These are phyloP conservation scores for Naja naja DNA, from an alignment of 2,113 vertebrate species.

Conservation along the genomic window DNA sequence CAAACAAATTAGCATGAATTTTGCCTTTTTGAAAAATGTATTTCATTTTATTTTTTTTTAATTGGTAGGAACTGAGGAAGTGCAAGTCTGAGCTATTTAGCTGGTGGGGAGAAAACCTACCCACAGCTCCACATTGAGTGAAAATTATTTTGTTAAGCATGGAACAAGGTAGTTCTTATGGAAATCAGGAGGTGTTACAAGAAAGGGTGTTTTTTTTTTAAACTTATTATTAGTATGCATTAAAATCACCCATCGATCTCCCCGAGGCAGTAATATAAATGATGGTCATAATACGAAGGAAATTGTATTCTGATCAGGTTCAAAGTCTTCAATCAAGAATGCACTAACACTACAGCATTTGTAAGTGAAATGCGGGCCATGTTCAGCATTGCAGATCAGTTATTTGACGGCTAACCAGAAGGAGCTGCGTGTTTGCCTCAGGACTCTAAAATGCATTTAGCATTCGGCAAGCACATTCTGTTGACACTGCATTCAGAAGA, in stretches of 20 bases:
- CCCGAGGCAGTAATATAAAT: constrained; percentile 49
- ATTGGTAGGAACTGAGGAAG: constrained; percentile 33
- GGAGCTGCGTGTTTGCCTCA: constrained; percentile 40
- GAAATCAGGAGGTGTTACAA: constrained; percentile 48
- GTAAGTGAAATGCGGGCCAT: constrained; percentile 60
- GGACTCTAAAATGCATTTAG: constrained; percentile 45
- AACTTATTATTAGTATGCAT: constrained; percentile 57
- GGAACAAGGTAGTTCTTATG: constrained; percentile 37
- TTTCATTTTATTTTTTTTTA: background rate
- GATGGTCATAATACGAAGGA: constrained; percentile 44
- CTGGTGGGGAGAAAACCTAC: constrained; percentile 36
- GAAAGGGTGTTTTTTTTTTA: constrained; percentile 32
- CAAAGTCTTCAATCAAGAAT: constrained; percentile 59
- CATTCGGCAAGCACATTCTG: constrained; percentile 42
- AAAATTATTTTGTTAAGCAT: constrained; percentile 45
- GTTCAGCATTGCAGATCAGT: constrained; percentile 63
- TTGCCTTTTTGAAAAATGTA: background rate
- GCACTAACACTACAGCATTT: constrained; percentile 52
- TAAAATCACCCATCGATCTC: constrained; percentile 59
- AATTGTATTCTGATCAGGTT: constrained; percentile 66
- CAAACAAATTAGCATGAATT: constrained; percentile 48
- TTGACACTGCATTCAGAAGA: constrained; percentile 27
- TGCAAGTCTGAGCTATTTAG: constrained; percentile 41
- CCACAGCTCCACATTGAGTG: constrained; percentile 41
- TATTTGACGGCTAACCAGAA: constrained; percentile 61